Conservation (phyloP, 2,888 invertebrate genomes). For the Ethmia dodecea region DNA sequence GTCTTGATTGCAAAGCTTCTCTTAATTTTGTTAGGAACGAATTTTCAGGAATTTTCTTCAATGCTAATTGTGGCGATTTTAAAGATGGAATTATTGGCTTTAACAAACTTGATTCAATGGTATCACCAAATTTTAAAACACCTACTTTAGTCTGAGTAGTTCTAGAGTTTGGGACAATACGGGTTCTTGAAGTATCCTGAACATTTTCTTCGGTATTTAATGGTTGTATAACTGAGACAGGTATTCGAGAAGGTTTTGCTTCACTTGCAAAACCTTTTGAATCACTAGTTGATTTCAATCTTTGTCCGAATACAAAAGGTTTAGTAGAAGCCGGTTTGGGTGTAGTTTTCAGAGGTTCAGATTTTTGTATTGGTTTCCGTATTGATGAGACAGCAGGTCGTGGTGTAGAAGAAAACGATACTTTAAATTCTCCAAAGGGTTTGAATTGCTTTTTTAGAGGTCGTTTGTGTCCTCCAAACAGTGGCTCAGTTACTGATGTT, state of each 20-base stretch:
- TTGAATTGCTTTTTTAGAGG: conserved; percentile 5
- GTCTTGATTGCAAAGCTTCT: conserved; percentile 30
- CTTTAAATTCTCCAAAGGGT: conserved; percentile 26
- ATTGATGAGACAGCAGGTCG: too few relatives aligned
- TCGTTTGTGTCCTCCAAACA: neutral
- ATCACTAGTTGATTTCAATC: conserved; percentile 9
- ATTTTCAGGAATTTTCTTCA: conserved; percentile 22
- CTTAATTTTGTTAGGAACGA: conserved; percentile 35
- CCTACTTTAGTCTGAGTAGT: too few relatives aligned
- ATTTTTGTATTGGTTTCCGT: neutral
- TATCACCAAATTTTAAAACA: too few relatives aligned
- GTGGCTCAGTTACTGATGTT: too few relatives aligned
- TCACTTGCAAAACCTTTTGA: conserved; percentile 18
- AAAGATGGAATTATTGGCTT: too few relatives aligned
- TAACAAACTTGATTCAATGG: too few relatives aligned
- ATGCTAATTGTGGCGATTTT: too few relatives aligned
- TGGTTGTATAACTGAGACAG: too few relatives aligned
- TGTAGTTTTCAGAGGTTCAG: neutral
- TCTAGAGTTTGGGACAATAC: too few relatives aligned
- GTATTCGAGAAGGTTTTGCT: conserved; percentile 7
- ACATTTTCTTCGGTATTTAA: too few relatives aligned
- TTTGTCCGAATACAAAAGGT: neutral
- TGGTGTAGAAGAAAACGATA: conserved; percentile 27
- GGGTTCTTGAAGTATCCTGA: too few relatives aligned
- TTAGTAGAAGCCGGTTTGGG: neutral